phyloP scores from a whole-genome alignment of 2,113 vertebrate genomes.

The Thalassarche chlororhynchos region DNA sequence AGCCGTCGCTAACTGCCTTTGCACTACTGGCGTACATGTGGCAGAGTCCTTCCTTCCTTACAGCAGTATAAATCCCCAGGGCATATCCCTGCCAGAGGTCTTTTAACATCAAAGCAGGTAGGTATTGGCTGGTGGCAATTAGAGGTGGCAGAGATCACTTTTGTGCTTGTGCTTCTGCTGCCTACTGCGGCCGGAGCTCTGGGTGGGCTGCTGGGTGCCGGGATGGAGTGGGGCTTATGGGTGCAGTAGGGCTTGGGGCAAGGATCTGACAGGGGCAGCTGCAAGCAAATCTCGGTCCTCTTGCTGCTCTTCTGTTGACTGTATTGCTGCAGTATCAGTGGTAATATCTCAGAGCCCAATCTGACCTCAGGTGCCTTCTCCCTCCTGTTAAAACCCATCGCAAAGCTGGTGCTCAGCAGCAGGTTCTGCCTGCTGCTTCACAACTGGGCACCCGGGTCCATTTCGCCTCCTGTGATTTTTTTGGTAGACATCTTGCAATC shows the following conservation, averaged over 20 bases:
- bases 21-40: neutral
- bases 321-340: neutral
- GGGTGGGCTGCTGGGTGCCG: neutral
- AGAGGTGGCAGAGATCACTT: neutral
- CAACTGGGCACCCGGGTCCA: rapidly evolving
- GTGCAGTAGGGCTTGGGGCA: neutral
- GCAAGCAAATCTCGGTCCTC: neutral
- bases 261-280: neutral
- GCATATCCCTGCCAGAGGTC: neutral
- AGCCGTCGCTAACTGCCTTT: neutral
- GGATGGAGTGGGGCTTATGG: neutral
- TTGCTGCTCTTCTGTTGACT: neutral
- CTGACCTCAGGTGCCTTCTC: neutral
- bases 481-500: neutral
- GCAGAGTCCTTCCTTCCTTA: neutral
- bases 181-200: neutral
- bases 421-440: neutral
- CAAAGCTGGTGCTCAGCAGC: neutral
- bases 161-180: neutral
- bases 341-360: neutral
- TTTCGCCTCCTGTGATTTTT: neutral
- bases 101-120: neutral
- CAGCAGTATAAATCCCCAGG: neutral
- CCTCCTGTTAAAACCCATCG: neutral
- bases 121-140: neutral